Conservation (phyloP, 2,797 vertebrate species). For the Leptoclinus maculatus region DNA sequence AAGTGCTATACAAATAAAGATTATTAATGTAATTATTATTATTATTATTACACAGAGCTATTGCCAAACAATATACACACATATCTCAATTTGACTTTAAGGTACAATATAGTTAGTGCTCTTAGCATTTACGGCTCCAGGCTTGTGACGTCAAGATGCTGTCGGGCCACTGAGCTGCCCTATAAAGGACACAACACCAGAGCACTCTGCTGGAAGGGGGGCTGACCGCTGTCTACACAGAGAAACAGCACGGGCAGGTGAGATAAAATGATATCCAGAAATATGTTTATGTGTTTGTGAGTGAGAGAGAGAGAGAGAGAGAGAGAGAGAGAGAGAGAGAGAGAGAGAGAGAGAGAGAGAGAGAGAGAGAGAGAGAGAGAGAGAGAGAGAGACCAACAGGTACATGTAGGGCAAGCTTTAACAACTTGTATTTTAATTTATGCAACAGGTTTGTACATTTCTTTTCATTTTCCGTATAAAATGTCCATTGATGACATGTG, state of each 20-base stretch:
- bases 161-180: background rate
- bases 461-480: background rate
- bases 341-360: background rate
- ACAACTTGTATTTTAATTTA: background rate
- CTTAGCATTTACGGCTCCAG: no score
- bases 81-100: background rate
- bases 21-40: background rate
- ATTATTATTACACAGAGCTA: background rate
- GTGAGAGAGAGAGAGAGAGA: background rate
- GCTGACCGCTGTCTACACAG: background rate
- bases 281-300: background rate
- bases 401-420: background rate
- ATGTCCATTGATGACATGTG: background rate
- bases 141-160: background rate
- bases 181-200: conserved; percentile 10
- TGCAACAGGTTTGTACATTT: background rate
- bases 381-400: background rate
- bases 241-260: background rate
- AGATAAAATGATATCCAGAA: background rate
- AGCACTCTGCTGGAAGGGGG: background rate
- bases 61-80: background rate
- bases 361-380: no score
- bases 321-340: background rate
- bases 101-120: no score
- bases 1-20: no score